These are phyloP conservation scores for Cyprinodon variegatus DNA, from an alignment of 2,113 vertebrate genomes.

Conservation along the genomic window DNA sequence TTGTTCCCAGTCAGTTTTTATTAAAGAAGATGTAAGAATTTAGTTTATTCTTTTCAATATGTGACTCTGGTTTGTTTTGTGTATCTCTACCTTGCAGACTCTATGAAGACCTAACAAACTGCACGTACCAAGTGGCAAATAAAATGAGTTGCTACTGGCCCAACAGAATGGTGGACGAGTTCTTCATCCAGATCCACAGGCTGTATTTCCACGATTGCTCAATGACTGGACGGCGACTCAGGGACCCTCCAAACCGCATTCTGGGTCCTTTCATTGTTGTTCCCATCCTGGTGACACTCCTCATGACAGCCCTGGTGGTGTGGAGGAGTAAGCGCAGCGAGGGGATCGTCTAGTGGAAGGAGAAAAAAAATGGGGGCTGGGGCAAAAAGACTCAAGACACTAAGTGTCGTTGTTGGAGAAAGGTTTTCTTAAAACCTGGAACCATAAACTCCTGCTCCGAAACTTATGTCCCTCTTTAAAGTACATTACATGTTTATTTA, in stretches of 20 bases:
- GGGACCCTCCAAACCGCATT: slow-evolving; percentile 86
- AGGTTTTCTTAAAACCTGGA: not conserved
- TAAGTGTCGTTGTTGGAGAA: not conserved
- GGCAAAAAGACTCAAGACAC: slow-evolving; percentile 15
- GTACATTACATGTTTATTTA: not conserved
- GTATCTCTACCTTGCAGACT: slow-evolving; percentile 68
- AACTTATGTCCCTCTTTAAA: slow-evolving; percentile 3
- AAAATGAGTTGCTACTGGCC: slow-evolving; percentile 91
- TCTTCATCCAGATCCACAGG: slow-evolving; percentile 88
- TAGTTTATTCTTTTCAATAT: not conserved
- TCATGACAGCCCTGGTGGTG: slow-evolving; percentile 90
- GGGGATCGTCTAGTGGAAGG: slow-evolving; percentile 80
- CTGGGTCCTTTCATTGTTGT: slow-evolving; percentile 89
- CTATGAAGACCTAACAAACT: slow-evolving; percentile 89
- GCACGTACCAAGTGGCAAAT: slow-evolving; percentile 82
- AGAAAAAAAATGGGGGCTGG: not conserved
- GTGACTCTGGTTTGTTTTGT: slow-evolving; percentile 6
- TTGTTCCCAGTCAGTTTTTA: not conserved
- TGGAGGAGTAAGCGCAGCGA: slow-evolving; percentile 92
- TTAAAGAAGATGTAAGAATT: not conserved
- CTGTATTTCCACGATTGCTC: slow-evolving; percentile 90
- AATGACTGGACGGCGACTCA: slow-evolving; percentile 80
- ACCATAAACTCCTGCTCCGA: not conserved
- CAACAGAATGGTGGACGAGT: slow-evolving; percentile 87
- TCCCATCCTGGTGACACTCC: slow-evolving; percentile 87